phyloP scores from a whole-genome alignment of 2,797 vertebrate genomes.

The Fistularia commersonii region DNA sequence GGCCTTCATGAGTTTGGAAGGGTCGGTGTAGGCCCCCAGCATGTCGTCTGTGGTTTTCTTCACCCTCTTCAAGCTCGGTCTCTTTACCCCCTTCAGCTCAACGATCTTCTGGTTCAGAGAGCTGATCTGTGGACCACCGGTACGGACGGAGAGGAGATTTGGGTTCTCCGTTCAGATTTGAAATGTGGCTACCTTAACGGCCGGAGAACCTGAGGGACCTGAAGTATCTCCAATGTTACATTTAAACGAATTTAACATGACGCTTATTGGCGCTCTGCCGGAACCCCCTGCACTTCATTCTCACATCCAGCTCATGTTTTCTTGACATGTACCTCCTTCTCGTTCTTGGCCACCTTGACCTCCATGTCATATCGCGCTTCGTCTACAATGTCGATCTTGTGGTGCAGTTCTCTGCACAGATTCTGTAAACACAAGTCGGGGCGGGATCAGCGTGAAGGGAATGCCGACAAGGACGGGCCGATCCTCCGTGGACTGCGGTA shows the following conservation, averaged over 20 bases:
- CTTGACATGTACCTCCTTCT: constrained; percentile 52
- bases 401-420: constrained; percentile 73
- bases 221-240: too few species aligned
- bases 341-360: constrained; percentile 71
- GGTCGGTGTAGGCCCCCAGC: constrained; percentile 65
- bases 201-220: too few species aligned
- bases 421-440: constrained; percentile 48
- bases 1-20: constrained; percentile 73
- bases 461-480: neutral
- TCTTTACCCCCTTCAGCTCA: constrained; percentile 75
- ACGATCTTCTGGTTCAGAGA: constrained; percentile 62
- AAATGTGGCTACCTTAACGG: too few species aligned
- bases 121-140: constrained; percentile 53
- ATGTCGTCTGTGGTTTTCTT: constrained; percentile 78
- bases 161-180: too few species aligned
- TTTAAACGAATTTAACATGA: too few species aligned
- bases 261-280: too few species aligned
- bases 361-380: constrained; percentile 74
- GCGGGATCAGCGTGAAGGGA: too few species aligned
- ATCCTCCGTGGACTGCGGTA: constrained; percentile 17
- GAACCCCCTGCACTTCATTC: too few species aligned
- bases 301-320: neutral
- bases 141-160: neutral
- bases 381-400: constrained; percentile 70
- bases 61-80: constrained; percentile 74